phyloP scores from a whole-genome alignment of 2,797 vertebrate species.

The Cichlasoma orientale region DNA sequence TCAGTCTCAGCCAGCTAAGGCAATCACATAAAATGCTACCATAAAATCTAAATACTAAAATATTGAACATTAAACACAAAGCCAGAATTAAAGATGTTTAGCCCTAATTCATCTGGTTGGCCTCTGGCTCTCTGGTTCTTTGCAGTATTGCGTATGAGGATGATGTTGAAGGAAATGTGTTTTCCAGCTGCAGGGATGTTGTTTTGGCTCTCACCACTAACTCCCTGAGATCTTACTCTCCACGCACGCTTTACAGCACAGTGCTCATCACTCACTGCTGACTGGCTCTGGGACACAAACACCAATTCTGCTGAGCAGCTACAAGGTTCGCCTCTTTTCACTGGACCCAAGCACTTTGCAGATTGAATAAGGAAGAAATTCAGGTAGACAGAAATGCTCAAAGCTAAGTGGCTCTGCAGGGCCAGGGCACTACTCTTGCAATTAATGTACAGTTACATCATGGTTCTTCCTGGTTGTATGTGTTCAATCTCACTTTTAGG shows the following conservation, averaged over 20 bases:
- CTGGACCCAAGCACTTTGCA: slow-evolving; percentile 30
- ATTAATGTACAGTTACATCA: not conserved
- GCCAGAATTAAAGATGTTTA: slow-evolving; percentile 14
- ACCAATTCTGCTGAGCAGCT: slow-evolving; percentile 35
- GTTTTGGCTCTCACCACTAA: slow-evolving; percentile 13
- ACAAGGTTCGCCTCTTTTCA: slow-evolving; percentile 23
- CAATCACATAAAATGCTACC: slow-evolving; percentile 58
- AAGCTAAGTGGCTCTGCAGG: slow-evolving; percentile 14
- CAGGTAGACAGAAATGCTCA: slow-evolving; percentile 14
- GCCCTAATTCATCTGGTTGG: not conserved
- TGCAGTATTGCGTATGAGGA: not conserved
- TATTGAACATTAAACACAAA: slow-evolving; percentile 15
- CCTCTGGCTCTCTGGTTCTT: not conserved
- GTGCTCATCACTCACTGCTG: slow-evolving; percentile 16
- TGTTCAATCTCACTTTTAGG: not conserved
- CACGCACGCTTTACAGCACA: not conserved
- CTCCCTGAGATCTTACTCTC: slow-evolving; percentile 54
- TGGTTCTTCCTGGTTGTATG: not conserved
- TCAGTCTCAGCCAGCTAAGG: slow-evolving; percentile 81
- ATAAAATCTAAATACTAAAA: slow-evolving; percentile 46
- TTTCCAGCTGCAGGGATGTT: slow-evolving; percentile 4
- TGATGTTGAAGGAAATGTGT: not conserved
- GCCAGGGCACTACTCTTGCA: not conserved
- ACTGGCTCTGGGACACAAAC: slow-evolving; percentile 23
- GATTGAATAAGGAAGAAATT: slow-evolving; percentile 38